phyloP scores from a whole-genome alignment of 2,888 invertebrate genomes.

The Diachrysia chrysitis region DNA sequence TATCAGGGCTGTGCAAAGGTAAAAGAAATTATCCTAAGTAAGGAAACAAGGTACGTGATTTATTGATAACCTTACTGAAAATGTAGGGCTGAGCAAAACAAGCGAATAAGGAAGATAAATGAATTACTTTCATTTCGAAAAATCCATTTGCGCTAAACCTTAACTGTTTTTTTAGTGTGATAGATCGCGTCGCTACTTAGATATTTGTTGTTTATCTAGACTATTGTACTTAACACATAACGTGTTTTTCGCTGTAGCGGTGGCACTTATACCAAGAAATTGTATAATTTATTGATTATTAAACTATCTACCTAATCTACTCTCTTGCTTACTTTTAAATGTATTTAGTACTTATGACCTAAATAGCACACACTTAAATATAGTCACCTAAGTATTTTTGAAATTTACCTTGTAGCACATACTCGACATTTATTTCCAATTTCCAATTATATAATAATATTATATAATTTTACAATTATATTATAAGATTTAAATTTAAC shows the following conservation, averaged over 20 bases:
- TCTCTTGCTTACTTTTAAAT: neutral
- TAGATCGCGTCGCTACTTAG: constrained; percentile 52
- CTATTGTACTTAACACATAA: constrained; percentile 31
- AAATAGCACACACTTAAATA: too few relatives aligned
- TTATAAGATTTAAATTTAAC: too few relatives aligned
- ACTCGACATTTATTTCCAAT: too few relatives aligned
- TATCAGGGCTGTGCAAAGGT: constrained; percentile 68
- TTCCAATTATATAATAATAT: too few relatives aligned
- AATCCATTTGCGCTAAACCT: constrained; percentile 69
- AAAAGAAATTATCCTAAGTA: constrained; percentile 79
- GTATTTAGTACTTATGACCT: too few relatives aligned
- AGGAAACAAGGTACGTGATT: constrained; percentile 83
- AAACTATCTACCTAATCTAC: too few relatives aligned
- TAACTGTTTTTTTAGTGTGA: constrained; percentile 64
- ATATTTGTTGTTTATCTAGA: constrained; percentile 47
- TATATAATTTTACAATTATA: too few relatives aligned
- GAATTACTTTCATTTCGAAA: constrained; percentile 80
- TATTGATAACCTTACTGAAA: constrained; percentile 80
- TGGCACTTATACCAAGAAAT: neutral
- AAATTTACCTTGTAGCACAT: too few relatives aligned
- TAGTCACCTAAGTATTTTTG: too few relatives aligned
- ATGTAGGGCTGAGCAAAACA: constrained; percentile 78
- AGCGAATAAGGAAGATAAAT: constrained; percentile 85
- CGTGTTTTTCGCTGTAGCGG: constrained; percentile 27
- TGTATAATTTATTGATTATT: too few relatives aligned